phyloP scores from a whole-genome alignment of 2,113 vertebrate genomes.

The Gallinago jamesoni region DNA sequence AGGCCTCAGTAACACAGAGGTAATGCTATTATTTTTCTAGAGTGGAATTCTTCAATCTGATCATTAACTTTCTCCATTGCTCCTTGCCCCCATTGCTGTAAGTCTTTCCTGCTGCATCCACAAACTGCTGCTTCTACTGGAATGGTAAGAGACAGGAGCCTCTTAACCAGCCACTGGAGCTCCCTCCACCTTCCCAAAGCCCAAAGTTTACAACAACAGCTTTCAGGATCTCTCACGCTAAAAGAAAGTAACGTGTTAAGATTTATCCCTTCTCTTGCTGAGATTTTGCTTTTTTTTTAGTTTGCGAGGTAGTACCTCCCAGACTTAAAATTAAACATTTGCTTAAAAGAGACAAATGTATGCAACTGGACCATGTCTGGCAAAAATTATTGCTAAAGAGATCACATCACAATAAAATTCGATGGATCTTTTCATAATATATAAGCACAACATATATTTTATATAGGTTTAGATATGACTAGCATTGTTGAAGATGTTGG shows the following conservation, averaged over 20 bases:
- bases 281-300: not conserved
- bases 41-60: not conserved
- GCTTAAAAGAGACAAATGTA: not conserved
- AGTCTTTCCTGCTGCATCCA: not conserved
- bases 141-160: not conserved
- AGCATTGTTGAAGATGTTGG: not conserved
- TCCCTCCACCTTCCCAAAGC: not conserved
- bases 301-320: not conserved
- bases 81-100: not conserved
- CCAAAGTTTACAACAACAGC: not conserved
- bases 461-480: not conserved
- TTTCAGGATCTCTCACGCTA: not conserved
- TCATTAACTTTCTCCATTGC: conserved; percentile 25
- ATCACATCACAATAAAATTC: not conserved
- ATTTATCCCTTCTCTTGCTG: not conserved
- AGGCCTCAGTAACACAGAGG: not conserved
- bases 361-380: not conserved
- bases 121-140: not conserved
- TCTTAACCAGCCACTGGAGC: not conserved
- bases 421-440: not conserved
- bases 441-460: not conserved
- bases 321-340: not conserved
- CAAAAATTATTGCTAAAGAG: not conserved
- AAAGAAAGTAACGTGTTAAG: not conserved
- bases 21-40: not conserved